phyloP scores from a whole-genome alignment of 1,140 invertebrate species.

The Euglossa dilemma region DNA sequence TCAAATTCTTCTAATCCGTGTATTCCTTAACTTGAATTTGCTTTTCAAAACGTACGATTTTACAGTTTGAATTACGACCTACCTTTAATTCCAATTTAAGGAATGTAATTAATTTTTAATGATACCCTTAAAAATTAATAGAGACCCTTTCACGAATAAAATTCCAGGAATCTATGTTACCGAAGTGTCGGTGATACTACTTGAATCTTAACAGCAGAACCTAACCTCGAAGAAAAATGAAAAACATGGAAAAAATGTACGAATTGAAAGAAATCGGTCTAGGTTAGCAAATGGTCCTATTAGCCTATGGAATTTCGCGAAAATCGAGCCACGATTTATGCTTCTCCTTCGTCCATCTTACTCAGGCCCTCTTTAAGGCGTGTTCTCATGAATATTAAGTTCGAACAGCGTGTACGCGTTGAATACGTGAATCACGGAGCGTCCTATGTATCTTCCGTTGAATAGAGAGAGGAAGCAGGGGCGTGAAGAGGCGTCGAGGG shows the following conservation, averaged over 20 bases:
- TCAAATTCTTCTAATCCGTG: no score
- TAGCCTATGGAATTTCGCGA: not conserved
- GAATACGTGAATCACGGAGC: constrained; percentile 7
- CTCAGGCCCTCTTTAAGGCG: not conserved
- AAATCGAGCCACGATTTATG: not conserved
- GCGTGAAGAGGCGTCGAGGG: no score
- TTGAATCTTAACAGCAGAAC: not conserved
- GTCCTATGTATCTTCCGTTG: not conserved
- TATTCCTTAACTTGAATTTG: no score
- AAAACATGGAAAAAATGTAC: not conserved
- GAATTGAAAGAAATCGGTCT: not conserved
- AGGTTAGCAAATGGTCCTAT: not conserved
- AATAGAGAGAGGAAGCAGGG: not conserved
- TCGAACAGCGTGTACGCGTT: not conserved
- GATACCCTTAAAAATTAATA: no score
- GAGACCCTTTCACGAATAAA: no score
- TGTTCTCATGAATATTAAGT: constrained; percentile 12
- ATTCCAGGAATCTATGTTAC: no score
- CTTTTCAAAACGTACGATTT: no score
- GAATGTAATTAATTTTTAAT: no score
- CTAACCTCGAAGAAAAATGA: not conserved
- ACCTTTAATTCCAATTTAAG: no score
- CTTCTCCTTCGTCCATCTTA: no score
- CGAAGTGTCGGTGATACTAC: no score
- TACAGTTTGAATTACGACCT: no score